Percentiles rank a stretch among this genome's conserved stretches.
phyloP scores from a whole-genome alignment of 2,113 vertebrate genomes.

The Garra rufa region DNA sequence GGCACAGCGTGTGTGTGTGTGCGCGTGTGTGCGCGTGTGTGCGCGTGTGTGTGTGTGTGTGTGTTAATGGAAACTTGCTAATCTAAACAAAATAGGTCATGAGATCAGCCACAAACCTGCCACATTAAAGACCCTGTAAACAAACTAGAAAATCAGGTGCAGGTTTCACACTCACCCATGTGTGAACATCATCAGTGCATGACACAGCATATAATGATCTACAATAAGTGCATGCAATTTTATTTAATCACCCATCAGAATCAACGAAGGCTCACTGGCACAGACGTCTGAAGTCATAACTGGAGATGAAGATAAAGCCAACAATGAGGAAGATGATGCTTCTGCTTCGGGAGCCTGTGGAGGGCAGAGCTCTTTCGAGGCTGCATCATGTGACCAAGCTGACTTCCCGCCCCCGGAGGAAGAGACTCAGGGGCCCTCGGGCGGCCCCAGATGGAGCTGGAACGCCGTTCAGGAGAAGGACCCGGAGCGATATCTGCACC shows the following conservation, averaged over 20 bases:
- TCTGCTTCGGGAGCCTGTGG: slow-evolving; percentile 30
- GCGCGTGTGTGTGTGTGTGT: slow-evolving; percentile 10
- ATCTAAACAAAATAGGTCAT: slow-evolving; percentile 29
- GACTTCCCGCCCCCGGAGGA: slow-evolving; percentile 49
- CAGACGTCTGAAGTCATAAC: slow-evolving; percentile 18
- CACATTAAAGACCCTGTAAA: not conserved
- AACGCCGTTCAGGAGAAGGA: slow-evolving; percentile 52
- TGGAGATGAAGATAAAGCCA: not conserved
- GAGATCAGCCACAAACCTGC: not conserved
- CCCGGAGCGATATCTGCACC: slow-evolving; percentile 74
- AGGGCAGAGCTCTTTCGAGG: slow-evolving; percentile 23
- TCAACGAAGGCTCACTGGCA: slow-evolving; percentile 56
- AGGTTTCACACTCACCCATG: not conserved
- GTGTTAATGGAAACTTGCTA: slow-evolving; percentile 7
- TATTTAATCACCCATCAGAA: slow-evolving; percentile 53
- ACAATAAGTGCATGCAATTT: not conserved
- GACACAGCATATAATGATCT: not conserved
- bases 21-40: too few relatives aligned
- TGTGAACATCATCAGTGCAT: not conserved
- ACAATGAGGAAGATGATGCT: not conserved
- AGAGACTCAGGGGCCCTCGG: not conserved
- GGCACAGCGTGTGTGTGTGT: too few relatives aligned
- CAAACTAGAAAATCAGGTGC: not conserved
- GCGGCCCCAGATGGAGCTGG: slow-evolving; percentile 30
- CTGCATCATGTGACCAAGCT: slow-evolving; percentile 12